These are phyloP conservation scores for Sesia bembeciformis DNA, from an alignment of 2,888 invertebrate genomes.

Conservation along the genomic window DNA sequence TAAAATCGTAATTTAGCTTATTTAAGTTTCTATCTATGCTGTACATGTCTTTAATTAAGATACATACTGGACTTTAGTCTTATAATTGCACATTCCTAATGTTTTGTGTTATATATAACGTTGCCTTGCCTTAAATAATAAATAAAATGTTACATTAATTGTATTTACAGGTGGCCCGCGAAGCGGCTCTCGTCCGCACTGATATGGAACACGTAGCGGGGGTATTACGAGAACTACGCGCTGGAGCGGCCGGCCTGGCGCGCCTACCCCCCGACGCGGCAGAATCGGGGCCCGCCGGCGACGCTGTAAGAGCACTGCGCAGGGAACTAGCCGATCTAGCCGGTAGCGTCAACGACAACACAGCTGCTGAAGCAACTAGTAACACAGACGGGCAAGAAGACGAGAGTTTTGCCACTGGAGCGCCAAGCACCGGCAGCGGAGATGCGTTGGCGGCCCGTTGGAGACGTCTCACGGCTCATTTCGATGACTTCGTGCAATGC, in stretches of 20 bases:
- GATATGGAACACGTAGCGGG: conserved; percentile 82
- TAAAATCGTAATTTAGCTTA: too few relatives aligned
- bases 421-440: conserved; percentile 17
- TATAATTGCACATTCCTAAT: too few relatives aligned
- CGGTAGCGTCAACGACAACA: conserved; percentile 15
- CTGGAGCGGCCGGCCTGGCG: conserved; percentile 12
- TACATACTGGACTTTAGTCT: too few relatives aligned
- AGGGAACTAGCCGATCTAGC: conserved; percentile 51
- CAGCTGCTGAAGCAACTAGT: conserved; percentile 16
- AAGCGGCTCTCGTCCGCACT: conserved; percentile 83
- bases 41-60: too few relatives aligned
- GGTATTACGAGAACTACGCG: conserved; percentile 11
- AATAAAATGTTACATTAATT: not conserved
- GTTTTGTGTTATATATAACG: not conserved
- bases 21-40: too few relatives aligned
- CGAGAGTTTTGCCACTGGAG: conserved; percentile 43
- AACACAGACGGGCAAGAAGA: conserved; percentile 20
- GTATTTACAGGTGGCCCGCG: conserved; percentile 57
- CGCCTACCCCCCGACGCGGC: conserved; percentile 30
- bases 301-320: conserved; percentile 24
- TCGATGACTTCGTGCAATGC: conserved; percentile 91
- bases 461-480: conserved; percentile 87
- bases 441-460: conserved; percentile 79
- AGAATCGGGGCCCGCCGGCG: conserved; percentile 11
- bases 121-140: not conserved